Evolutionary conservation across 2,888 invertebrate genomes (phyloP).

Genomic region (Heliconius erato): DNA sequence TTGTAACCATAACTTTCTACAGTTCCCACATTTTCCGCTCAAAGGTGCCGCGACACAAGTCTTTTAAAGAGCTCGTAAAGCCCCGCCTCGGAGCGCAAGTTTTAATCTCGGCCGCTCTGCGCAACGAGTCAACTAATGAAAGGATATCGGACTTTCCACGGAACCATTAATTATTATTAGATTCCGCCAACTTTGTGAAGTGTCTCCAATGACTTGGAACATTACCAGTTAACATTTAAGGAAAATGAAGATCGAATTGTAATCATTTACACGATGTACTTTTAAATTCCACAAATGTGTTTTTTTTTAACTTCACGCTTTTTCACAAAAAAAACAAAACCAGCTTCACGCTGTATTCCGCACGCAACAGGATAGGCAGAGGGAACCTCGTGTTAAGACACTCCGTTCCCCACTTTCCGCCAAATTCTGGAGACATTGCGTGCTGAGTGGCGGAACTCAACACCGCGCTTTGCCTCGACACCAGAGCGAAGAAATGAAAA

Average conservation of each 20-base stretch:
- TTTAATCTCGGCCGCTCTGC: constrained; percentile 79
- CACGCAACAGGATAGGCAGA: too few species aligned
- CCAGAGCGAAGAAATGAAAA: too few species aligned
- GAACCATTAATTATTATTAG: constrained; percentile 85
- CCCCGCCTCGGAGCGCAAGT: constrained; percentile 73
- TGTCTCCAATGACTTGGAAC: constrained; percentile 80
- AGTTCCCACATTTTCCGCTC: constrained; percentile 63
- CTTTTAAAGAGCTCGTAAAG: constrained; percentile 71
- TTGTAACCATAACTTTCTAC: constrained; percentile 50
- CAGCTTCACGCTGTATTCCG: too few species aligned
- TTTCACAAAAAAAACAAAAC: too few species aligned
- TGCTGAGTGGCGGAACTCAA: too few species aligned
- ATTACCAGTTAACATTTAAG: constrained; percentile 74
- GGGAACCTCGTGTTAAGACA: too few species aligned
- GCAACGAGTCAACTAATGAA: constrained; percentile 80
- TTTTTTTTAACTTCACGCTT: too few species aligned
- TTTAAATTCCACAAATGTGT: too few species aligned
- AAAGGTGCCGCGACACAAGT: constrained; percentile 66
- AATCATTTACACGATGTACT: background rate
- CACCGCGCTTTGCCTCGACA: too few species aligned
- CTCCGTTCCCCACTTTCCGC: too few species aligned
- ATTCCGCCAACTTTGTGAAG: constrained; percentile 72
- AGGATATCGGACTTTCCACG: constrained; percentile 84
- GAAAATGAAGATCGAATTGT: constrained; percentile 58
- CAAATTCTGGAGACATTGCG: too few species aligned